Evolutionary conservation across 2,888 invertebrate species (phyloP).

Genomic region (Monopis laevigella): DNA sequence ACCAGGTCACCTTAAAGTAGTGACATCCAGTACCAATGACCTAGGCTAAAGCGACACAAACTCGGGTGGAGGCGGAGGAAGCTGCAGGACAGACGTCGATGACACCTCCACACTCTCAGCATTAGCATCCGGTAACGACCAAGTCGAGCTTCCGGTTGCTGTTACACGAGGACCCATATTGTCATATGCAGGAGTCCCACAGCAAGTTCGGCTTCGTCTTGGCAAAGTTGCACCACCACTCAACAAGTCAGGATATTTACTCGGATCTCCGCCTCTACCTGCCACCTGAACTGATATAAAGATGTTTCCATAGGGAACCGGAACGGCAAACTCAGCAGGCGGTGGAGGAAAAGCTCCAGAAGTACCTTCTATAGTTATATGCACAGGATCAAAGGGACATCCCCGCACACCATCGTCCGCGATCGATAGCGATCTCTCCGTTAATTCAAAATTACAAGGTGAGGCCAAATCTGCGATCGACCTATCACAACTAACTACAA

Average conservation of each 20-base stretch:
- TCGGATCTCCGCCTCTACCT: conserved; percentile 45
- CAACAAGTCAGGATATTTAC: conserved; percentile 79
- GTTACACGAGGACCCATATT: conserved; percentile 92
- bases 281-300: conserved; percentile 87
- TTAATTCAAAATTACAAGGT: conserved; percentile 60
- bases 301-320: conserved; percentile 74
- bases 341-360: conserved; percentile 59
- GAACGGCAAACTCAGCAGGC: conserved; percentile 65
- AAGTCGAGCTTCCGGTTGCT: conserved; percentile 85
- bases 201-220: conserved; percentile 54
- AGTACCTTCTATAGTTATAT: conserved; percentile 69
- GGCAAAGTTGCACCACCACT: conserved; percentile 58
- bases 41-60: conserved; percentile 61
- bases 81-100: conserved; percentile 50
- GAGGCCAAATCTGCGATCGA: conserved; percentile 73
- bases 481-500: conserved; percentile 70
- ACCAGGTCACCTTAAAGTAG: conserved; percentile 59
- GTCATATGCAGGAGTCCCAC: conserved; percentile 78
- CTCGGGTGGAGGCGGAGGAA: conserved; percentile 68
- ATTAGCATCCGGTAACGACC: conserved; percentile 72
- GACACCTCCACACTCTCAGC: conserved; percentile 41
- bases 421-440: conserved; percentile 44
- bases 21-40: conserved; percentile 58
- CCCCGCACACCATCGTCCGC: conserved; percentile 53
- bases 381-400: conserved; percentile 68